Percentiles rank a stretch among this genome's conserved stretches.
These are phyloP conservation scores for Hirtodrosophila cameraria DNA, from an alignment of 2,888 invertebrate species.

Conservation along the genomic window DNA sequence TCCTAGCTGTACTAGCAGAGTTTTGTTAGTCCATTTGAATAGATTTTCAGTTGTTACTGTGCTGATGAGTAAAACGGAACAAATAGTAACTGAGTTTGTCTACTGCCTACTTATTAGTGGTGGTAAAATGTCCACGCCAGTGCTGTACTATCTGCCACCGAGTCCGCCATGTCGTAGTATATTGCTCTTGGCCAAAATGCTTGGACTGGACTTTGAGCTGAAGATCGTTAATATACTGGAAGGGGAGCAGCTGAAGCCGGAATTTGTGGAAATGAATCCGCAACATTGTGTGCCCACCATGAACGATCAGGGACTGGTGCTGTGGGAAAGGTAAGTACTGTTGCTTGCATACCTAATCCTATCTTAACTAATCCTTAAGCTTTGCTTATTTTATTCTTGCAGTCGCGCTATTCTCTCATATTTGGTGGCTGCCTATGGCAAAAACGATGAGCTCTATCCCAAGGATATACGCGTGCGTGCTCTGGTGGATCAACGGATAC, in stretches of 20 bases:
- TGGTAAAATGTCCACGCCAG: constrained; percentile 82
- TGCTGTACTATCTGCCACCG: constrained; percentile 86
- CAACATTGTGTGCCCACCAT: constrained; percentile 86
- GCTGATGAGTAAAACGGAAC: constrained; percentile 74
- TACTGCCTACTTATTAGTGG: constrained; percentile 83
- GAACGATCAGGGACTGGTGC: constrained; percentile 85
- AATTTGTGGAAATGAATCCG: constrained; percentile 86
- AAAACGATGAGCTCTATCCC: constrained; percentile 87
- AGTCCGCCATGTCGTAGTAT: constrained; percentile 87
- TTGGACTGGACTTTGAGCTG: constrained; percentile 87
- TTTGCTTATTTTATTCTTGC: too few species aligned
- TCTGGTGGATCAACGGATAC: constrained; percentile 86
- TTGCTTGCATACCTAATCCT: too few species aligned
- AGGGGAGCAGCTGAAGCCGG: constrained; percentile 87
- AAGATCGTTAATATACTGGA: constrained; percentile 86
- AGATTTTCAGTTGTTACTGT: constrained; percentile 39
- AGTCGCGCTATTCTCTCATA: constrained; percentile 86
- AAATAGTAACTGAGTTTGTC: constrained; percentile 84
- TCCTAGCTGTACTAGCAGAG: background rate
- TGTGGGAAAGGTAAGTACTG: constrained; percentile 84
- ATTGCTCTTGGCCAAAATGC: constrained; percentile 86
- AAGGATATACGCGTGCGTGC: constrained; percentile 86
- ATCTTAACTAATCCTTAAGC: background rate
- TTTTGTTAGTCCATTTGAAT: constrained; percentile 7
- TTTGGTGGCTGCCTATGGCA: constrained; percentile 86